phyloP scores from a whole-genome alignment of 2,113 vertebrate genomes.

The Sus scrofa region T2T-Sscrofa CM000816.6:90921001-90921500 shows the following conservation, averaged over 20 bases:
- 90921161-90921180: neutral
- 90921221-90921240: neutral
- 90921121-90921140: neutral
- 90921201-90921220: neutral
- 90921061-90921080: neutral
- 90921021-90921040: neutral
- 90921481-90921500: neutral
- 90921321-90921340: neutral
- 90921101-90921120: neutral
- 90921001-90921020: neutral
- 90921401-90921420: neutral
- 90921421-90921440: neutral
- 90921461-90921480: neutral
- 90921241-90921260: neutral
- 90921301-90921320: neutral
- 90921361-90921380: neutral
- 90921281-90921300: neutral
- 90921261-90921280: neutral
- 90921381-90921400: neutral
- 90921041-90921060: neutral
- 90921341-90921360: neutral
- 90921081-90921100: neutral
- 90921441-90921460: neutral
- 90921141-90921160: neutral
- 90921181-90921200: neutral